Evolutionary conservation across 2,888 invertebrate species (phyloP).

Genomic region (Monochamus alternatus): DNA sequence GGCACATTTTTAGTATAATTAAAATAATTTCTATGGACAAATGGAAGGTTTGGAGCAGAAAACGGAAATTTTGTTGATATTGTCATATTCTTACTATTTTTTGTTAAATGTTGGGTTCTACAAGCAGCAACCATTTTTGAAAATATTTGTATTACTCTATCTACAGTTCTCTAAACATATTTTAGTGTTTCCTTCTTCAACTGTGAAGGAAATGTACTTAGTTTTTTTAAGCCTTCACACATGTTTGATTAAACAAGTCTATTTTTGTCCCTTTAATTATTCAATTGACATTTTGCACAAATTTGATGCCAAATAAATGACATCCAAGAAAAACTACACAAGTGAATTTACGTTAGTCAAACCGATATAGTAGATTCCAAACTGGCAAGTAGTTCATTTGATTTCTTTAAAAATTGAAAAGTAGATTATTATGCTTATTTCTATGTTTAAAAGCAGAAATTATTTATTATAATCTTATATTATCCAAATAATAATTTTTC

Average conservation of each 20-base stretch:
- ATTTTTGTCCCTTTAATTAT: slow-evolving; percentile 12
- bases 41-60: slow-evolving; percentile 42
- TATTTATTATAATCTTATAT: too few species aligned
- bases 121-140: slow-evolving; percentile 63
- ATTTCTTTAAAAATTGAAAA: slow-evolving; percentile 22
- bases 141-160: slow-evolving; percentile 4
- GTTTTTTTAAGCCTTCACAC: slow-evolving; percentile 1
- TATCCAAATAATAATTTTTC: too few species aligned
- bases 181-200: not conserved
- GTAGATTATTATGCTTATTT: too few species aligned
- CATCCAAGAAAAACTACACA: too few species aligned
- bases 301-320: slow-evolving; percentile 12
- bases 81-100: slow-evolving; percentile 55
- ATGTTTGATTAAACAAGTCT: slow-evolving; percentile 11
- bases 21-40: slow-evolving; percentile 38
- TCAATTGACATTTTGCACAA: slow-evolving; percentile 11
- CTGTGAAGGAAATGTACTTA: not conserved
- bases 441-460: too few species aligned
- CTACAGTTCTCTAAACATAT: not conserved
- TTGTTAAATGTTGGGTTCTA: slow-evolving; percentile 60
- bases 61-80: slow-evolving; percentile 55
- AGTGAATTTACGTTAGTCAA: too few species aligned
- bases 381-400: slow-evolving; percentile 5
- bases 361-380: not conserved
- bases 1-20: slow-evolving; percentile 30